Evolutionary conservation across 2,113 vertebrate species (phyloP).

Genomic region (Turdus rufiventris): DNA sequence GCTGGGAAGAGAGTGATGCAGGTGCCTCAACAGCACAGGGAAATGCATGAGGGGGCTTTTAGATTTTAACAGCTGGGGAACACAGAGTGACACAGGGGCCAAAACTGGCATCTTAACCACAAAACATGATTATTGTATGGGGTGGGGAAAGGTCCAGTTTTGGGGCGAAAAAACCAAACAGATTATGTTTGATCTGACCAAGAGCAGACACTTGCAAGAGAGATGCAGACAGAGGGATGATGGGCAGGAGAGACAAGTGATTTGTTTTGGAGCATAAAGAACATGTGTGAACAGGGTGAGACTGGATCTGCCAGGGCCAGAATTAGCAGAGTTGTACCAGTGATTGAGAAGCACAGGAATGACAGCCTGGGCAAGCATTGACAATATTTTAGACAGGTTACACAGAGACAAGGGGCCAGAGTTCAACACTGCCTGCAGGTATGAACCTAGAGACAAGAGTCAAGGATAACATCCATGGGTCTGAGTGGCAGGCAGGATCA

Average conservation of each 20-base stretch:
- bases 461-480: accelerated
- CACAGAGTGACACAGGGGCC: background rate
- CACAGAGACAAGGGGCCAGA: background rate
- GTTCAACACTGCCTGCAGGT: accelerated
- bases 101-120: background rate
- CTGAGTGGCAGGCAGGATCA: background rate
- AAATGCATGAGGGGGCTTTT: accelerated
- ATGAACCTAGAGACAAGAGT: background rate
- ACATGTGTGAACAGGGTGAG: accelerated
- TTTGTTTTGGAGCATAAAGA: background rate
- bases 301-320: background rate
- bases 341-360: background rate
- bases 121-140: background rate
- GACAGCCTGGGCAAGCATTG: background rate
- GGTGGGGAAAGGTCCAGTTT: background rate
- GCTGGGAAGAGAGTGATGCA: background rate
- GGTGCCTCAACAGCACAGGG: background rate
- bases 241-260: accelerated
- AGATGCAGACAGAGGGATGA: accelerated
- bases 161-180: background rate
- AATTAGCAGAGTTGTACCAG: background rate
- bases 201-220: background rate
- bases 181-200: background rate
- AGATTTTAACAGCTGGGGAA: background rate
- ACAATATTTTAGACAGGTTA: background rate